A percentile compares a stretch with the other conserved stretches of the same genome.
These are phyloP conservation scores for Oncorhynchus tshawytscha DNA, from an alignment of 2,113 vertebrate genomes.

Conservation along the genomic window DNA sequence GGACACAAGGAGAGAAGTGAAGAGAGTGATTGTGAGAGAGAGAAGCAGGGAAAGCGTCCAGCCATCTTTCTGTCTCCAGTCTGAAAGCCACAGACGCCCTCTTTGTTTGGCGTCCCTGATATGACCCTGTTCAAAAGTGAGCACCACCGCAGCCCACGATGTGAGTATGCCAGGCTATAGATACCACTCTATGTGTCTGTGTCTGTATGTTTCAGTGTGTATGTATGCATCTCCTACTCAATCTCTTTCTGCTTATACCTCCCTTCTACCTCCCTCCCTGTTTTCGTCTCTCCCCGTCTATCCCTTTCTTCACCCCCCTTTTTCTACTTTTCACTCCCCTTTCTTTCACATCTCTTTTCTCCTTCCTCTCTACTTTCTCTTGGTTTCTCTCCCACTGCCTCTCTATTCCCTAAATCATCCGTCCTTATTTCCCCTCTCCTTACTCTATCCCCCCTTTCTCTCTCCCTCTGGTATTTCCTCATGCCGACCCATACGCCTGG, in stretches of 20 bases:
- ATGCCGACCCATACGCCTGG: not conserved
- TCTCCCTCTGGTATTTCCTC: not conserved
- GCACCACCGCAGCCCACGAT: slow-evolving; percentile 65
- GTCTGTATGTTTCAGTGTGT: not conserved
- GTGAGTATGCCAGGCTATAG: slow-evolving; percentile 65
- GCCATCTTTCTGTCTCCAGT: slow-evolving; percentile 23
- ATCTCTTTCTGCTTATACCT: not conserved
- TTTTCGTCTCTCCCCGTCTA: not conserved
- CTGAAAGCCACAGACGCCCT: slow-evolving; percentile 21
- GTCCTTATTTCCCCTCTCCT: not conserved
- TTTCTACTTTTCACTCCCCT: not conserved
- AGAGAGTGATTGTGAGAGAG: slow-evolving; percentile 8
- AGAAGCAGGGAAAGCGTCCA: slow-evolving; percentile 37
- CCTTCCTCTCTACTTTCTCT: no score
- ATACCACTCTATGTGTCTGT: slow-evolving; percentile 7
- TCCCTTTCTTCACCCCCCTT: not conserved
- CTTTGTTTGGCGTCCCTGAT: slow-evolving; percentile 58
- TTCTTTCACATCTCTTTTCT: not conserved
- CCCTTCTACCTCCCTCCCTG: not conserved
- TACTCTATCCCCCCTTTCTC: not conserved
- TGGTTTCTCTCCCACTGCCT: not conserved
- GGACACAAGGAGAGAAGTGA: not conserved
- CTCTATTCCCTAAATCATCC: not conserved
- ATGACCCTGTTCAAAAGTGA: slow-evolving; percentile 76
- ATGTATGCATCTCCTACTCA: not conserved